These are phyloP conservation scores for Synergus itoensis DNA, from an alignment of 2,888 invertebrate species.

Conservation along the genomic window DNA sequence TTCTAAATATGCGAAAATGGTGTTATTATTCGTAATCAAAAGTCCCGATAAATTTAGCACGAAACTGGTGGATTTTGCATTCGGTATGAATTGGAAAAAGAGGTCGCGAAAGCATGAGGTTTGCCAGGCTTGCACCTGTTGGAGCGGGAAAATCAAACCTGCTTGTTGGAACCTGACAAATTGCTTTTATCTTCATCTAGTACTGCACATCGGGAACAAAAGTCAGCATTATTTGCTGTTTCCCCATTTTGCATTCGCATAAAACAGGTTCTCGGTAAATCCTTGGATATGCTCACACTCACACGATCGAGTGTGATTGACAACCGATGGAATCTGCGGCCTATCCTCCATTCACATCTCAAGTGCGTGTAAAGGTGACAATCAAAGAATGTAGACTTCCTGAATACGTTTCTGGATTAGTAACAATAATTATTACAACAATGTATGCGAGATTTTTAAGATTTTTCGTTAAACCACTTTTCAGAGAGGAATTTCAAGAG, in stretches of 20 bases:
- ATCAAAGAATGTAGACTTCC: neutral
- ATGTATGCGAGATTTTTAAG: too few relatives aligned
- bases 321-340: neutral
- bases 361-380: constrained; percentile 16
- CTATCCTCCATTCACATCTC: constrained; percentile 1
- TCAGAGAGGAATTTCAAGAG: too few relatives aligned
- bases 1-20: constrained; percentile 14
- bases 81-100: constrained; percentile 14
- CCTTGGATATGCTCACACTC: constrained; percentile 37
- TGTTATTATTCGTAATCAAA: constrained; percentile 19
- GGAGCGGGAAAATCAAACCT: constrained; percentile 34
- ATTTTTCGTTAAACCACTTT: too few relatives aligned
- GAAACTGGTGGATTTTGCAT: constrained; percentile 20
- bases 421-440: too few relatives aligned
- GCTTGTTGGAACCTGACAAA: constrained; percentile 40
- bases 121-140: constrained; percentile 36
- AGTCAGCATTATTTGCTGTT: constrained; percentile 39
- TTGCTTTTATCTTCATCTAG: constrained; percentile 34
- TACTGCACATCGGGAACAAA: constrained; percentile 26
- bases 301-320: constrained; percentile 25
- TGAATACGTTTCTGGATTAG: too few relatives aligned
- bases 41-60: constrained; percentile 19
- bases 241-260: constrained; percentile 38
- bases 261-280: constrained; percentile 39
- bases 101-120: constrained; percentile 1